Base-by-base conservation (phyloP, 1,140 invertebrate species). In the Caenorhabditis remanei region DNA sequence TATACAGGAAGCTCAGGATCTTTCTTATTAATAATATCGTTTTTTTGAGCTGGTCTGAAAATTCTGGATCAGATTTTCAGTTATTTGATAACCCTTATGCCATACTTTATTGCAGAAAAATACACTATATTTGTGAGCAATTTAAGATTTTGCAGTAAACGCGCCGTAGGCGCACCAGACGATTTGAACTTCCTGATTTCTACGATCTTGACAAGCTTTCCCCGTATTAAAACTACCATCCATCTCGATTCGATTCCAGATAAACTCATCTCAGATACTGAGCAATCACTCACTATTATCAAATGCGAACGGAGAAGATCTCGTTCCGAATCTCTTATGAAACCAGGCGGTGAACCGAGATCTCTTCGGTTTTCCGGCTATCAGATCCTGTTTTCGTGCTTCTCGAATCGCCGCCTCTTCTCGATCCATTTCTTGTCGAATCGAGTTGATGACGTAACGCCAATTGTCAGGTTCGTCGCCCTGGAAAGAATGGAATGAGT, bases 371-470 rank as follows among this genome's bases (percentile, higher is more conserved):
- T 87, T 87, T 48, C 65, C 41, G 21, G 63, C 50, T 0, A 53
- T 56, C 9, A 83, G 13, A 55, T 63, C 53, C 50, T 46, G 50
- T 41, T 85, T 55, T 58, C 67, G n/a, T 7, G 61, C 55, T 65
- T 87, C 75, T 43, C 75, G 40, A 32, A 87, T 71, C 7, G 75
- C 24, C 9, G 86, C 86, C n/a, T 87, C 86, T n/a, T 87, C 86
- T 16, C 86, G 86, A 65, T 71, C 56, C 50, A 87, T 87, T n/a
- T 87, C 86, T 41, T 83, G 86, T n/a, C 86, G 86, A 58, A 87
- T 83, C 24, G 65, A 83, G 19, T 75, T 87, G 75, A 87, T 83
- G 21, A 84, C 61, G 65, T 83, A 87, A 14, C 86, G 86, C 86
- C 86, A 87, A 6, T 87, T 48, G 48, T 87, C 86, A 4, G 75